Base-by-base conservation (phyloP, 1,140 invertebrate genomes). In the Nebria ingens region DNA sequence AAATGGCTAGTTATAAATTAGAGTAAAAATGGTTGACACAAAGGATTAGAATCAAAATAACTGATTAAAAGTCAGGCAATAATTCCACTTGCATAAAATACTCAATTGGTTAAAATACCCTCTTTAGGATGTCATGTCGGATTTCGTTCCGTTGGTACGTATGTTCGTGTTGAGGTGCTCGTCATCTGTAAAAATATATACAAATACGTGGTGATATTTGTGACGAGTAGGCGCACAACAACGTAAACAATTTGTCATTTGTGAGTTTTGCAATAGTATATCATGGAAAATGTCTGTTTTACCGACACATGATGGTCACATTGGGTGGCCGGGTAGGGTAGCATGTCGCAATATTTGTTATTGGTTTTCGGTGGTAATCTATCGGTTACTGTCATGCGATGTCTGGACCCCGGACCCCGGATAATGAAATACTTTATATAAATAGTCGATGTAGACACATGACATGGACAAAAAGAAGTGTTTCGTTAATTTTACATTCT, bases 81-180 rank as follows among this genome's bases (percentile, higher is more conserved):
- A n/a, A n/a, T n/a, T n/a, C n/a, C n/a, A 3, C 21, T 25, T 15
- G 22, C 21, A 53, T 23, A 23, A 12, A 17, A 19, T 25, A n/a
- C 22, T 34, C 22, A 25, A 23, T 25, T 17, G 9, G 25, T 53
- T 25, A 21, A n/a, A 23, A 51, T 51, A 51, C 21, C 21, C 21
- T n/a, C n/a, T n/a, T 53, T 53, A 45, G 40, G 40, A 45, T 45
- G 9, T 53, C 52, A 21, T 21, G 40, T 50, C 52, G 12, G 56
- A 6, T 53, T 57, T 57, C 2, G 51, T 57, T 57, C 56, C 56
- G 42, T 57, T 57, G 40, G 52, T 57, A 4, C 52, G 34, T 38
- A 57, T 54, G 25, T 57, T 57, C 21, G 52, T 42, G 40, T 57
- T 57, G 52, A 34, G 51, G 21, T 54, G 56, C 40, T 45, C 42